Evolutionary conservation across 2,888 invertebrate genomes (phyloP), one percentile per base, ranked within the genome.

Genomic region (Spodoptera exigua): DNA sequence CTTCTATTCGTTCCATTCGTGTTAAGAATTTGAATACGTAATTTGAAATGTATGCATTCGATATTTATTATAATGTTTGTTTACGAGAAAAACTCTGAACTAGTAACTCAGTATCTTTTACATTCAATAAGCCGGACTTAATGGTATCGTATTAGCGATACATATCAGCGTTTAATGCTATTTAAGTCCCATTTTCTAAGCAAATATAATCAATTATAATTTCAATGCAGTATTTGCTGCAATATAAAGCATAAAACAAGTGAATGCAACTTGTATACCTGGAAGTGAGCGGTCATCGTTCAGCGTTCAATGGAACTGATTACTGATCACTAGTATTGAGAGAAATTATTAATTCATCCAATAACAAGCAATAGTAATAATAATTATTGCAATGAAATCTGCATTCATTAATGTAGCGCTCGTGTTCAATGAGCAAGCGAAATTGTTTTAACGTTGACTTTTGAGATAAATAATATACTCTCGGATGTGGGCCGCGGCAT

Each of bases 11-110:
- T 65, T 14, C 1, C 5, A 59, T 39, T 55, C 65, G 68, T 65
- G 68, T 60, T 52, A 48, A 54, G 70, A 70, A 69, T 69, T 61
- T 49, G 70, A 65, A 61, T 60, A 70, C 39, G 16, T 57, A 62
- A 70, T 70, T 55, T 59, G 35, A 70, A 21, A 70, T 65, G 49
- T 48, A 65, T 36, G 13, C 48, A 11, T 59, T 17, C 13, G n/a
- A 57, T 52, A 45, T 52, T 16, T 58, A 13, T n/a, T 12, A 2
- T 56, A 45, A 13, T 43, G 47, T 62, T 52, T 13, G 10, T 40
- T 48, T 37, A 4, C 11, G 11, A 14, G 13, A 4, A 36, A 16
- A 45, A 11, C 4, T 2, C 0, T 4, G 5, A 27, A 1, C 7
- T 27, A 27, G 27, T 27, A 27, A 27, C 5, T 27, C 9, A 27